Evolutionary conservation across 1,140 invertebrate genomes (phyloP).

Genomic region (Ceratina calcarata): DNA sequence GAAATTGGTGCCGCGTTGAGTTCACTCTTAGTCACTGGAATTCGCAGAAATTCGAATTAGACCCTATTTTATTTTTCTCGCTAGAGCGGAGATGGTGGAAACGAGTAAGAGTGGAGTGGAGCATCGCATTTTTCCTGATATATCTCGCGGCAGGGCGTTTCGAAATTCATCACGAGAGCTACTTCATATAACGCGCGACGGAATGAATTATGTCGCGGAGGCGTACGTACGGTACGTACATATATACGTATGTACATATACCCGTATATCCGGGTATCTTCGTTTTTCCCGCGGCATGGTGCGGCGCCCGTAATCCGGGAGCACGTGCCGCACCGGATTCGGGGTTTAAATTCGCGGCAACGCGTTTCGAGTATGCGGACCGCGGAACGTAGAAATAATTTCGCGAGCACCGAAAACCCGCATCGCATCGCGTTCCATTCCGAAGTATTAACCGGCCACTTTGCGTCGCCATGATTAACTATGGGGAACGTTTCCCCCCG

Average conservation of each 20-base stretch:
- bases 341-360: constrained; percentile 50
- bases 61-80: too few species aligned
- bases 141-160: neutral
- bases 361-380: constrained; percentile 13
- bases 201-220: constrained; percentile 51
- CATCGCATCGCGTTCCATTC: too few species aligned
- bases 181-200: constrained; percentile 47
- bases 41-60: too few species aligned
- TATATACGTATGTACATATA: too few species aligned
- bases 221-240: too few species aligned
- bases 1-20: too few species aligned
- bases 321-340: constrained; percentile 25
- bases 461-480: too few species aligned
- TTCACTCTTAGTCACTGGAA: too few species aligned
- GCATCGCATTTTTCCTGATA: constrained; percentile 53
- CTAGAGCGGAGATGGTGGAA: neutral
- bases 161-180: constrained; percentile 53
- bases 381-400: constrained; percentile 16
- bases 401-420: neutral
- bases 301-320: constrained; percentile 12
- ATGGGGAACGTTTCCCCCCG: too few species aligned
- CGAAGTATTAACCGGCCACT: too few species aligned
- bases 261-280: constrained; percentile 34
- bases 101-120: neutral
- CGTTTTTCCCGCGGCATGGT: constrained; percentile 39